Percentiles rank a stretch among this genome's conserved stretches.
Conservation (phyloP, 2,113 vertebrate species). For the Pterophyllum scalare region DNA sequence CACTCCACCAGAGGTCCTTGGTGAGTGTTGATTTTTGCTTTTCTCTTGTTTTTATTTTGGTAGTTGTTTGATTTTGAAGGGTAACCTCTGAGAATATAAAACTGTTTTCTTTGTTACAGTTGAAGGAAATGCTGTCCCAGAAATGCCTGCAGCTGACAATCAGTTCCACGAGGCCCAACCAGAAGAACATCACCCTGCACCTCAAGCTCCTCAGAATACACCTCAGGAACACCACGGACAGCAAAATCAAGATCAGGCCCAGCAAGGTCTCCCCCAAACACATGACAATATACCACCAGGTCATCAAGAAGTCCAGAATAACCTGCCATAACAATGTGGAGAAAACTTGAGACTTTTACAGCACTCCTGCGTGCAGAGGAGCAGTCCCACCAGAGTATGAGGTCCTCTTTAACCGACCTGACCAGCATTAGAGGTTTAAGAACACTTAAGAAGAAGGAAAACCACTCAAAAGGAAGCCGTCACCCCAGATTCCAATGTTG, state of each 20-base stretch:
- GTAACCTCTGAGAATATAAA: background rate
- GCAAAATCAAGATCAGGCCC: constrained; percentile 32
- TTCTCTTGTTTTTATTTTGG: background rate
- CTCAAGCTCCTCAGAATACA: constrained; percentile 37
- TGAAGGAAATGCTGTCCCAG: constrained; percentile 74
- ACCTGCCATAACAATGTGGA: constrained; percentile 48
- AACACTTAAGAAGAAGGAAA: constrained; percentile 11
- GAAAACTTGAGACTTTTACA: constrained; percentile 56
- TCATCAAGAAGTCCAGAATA: constrained; percentile 62
- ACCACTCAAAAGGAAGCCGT: constrained; percentile 30
- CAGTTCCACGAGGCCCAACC: constrained; percentile 45
- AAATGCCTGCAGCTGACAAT: constrained; percentile 31
- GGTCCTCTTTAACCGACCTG: constrained; percentile 44
- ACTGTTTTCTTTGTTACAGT: constrained; percentile 48
- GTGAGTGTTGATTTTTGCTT: constrained; percentile 66
- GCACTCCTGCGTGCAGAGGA: constrained; percentile 50
- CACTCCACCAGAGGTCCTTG: constrained; percentile 80
- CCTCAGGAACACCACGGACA: constrained; percentile 48
- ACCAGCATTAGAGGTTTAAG: constrained; percentile 34
- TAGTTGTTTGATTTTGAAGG: background rate
- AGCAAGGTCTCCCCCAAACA: constrained; percentile 57
- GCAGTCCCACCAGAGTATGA: constrained; percentile 10
- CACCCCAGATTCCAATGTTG: constrained; percentile 20
- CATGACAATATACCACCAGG: constrained; percentile 70
- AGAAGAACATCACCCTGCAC: constrained; percentile 49